Conservation (phyloP, 2,888 invertebrate genomes). For the Calliopum simillimum region DNA sequence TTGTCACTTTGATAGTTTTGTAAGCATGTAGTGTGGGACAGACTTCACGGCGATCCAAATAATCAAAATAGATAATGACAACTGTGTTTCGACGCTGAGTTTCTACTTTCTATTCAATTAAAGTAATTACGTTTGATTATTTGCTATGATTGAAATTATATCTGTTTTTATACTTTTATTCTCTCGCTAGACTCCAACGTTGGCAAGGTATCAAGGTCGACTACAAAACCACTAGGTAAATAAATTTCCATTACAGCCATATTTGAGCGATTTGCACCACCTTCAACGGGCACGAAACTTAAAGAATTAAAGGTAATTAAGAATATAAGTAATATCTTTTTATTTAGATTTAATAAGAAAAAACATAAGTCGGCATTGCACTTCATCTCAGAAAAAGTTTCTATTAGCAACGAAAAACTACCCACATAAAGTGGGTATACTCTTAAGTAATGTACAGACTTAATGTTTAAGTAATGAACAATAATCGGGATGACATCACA, state of each 20-base stretch:
- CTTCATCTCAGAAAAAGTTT: not conserved
- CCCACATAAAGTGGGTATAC: too few species aligned
- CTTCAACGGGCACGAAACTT: conserved; percentile 62
- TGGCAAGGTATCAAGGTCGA: conserved; percentile 83
- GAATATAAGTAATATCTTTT: conserved; percentile 2
- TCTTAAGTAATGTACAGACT: too few species aligned
- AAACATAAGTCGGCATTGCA: not conserved
- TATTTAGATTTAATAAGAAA: not conserved
- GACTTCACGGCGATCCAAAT: conserved; percentile 76
- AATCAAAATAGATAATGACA: conserved; percentile 82
- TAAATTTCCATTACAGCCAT: conserved; percentile 92
- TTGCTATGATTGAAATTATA: not conserved
- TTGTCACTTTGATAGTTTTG: conserved; percentile 85
- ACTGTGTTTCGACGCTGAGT: conserved; percentile 74
- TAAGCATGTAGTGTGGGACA: conserved; percentile 91
- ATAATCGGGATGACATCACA: too few species aligned
- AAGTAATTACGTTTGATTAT: not conserved
- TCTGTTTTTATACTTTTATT: conserved; percentile 54
- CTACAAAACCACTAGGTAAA: conserved; percentile 90
- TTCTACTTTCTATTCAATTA: conserved; percentile 71
- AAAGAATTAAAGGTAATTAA: conserved; percentile 7
- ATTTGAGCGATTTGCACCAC: conserved; percentile 72
- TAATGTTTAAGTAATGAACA: too few species aligned
- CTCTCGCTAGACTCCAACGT: conserved; percentile 71
- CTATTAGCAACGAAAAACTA: too few species aligned